Evolutionary conservation across 2,113 vertebrate species (phyloP).

Genomic region (Pycnonotus jocosus): DNA sequence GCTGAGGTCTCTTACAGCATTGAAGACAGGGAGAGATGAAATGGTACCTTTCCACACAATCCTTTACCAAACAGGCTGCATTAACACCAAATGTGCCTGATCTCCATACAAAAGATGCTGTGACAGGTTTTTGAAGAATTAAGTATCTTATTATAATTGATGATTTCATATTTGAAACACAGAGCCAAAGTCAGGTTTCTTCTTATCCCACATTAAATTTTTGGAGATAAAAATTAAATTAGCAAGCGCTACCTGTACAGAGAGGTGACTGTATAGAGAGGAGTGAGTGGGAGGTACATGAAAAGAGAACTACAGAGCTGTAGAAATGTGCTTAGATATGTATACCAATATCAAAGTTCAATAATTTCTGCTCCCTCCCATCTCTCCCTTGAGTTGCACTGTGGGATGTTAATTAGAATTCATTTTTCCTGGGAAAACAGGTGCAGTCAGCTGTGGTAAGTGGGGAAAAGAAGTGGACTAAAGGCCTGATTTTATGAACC

Average conservation of each 20-base stretch:
- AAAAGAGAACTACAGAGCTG: background rate
- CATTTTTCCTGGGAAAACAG: background rate
- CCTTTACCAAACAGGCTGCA: background rate
- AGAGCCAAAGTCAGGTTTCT: background rate
- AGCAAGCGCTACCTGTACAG: background rate
- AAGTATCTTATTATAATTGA: background rate
- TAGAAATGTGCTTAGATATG: background rate
- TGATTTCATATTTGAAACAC: background rate
- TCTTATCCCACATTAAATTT: background rate
- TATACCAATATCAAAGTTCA: background rate
- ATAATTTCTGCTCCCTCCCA: background rate
- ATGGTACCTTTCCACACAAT: background rate
- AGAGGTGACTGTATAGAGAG: background rate
- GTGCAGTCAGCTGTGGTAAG: background rate
- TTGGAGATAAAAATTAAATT: background rate
- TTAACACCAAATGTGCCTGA: background rate
- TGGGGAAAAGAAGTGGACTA: background rate
- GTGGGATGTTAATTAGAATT: background rate
- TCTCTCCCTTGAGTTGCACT: background rate
- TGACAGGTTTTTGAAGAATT: background rate
- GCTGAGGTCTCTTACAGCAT: background rate
- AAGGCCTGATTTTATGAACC: background rate
- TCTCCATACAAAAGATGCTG: background rate
- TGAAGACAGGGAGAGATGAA: background rate
- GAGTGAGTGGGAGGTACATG: background rate